Percentiles rank a stretch among this genome's conserved stretches.
phyloP scores from a whole-genome alignment of 1,140 invertebrate species.

The Liolophura sinensis region DNA sequence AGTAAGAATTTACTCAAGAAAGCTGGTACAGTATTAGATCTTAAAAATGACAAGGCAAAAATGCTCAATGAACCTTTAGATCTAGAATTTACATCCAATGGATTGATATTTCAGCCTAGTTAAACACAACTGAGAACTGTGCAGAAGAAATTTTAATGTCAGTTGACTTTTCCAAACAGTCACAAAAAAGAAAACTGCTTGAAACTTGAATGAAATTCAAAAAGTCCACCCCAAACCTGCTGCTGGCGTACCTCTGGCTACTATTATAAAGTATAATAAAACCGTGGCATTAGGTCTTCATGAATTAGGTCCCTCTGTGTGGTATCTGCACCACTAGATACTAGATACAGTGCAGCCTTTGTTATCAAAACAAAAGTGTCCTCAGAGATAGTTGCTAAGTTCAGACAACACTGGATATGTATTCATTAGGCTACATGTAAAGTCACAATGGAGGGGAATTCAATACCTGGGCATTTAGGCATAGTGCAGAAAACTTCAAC shows the following conservation, averaged over 20 bases:
- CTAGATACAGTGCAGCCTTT: constrained; percentile 18
- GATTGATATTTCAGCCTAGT: too few relatives aligned
- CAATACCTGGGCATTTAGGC: constrained; percentile 4
- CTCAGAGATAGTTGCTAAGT: constrained; percentile 17
- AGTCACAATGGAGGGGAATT: too few relatives aligned
- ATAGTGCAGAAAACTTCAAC: constrained; percentile 24
- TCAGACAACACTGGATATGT: constrained; percentile 14
- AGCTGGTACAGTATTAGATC: too few relatives aligned
- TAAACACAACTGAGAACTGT: too few relatives aligned
- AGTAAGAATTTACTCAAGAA: too few relatives aligned
- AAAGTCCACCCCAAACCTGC: constrained; percentile 17
- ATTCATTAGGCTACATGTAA: constrained; percentile 8
- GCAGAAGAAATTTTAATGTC: too few relatives aligned
- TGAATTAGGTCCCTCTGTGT: constrained; percentile 13
- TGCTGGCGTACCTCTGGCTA: constrained; percentile 17
- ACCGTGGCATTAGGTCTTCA: too few relatives aligned
- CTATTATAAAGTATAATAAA: constrained; percentile 23
- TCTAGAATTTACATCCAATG: too few relatives aligned
- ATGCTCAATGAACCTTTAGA: too few relatives aligned
- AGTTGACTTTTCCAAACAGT: too few relatives aligned
- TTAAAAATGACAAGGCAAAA: too few relatives aligned
- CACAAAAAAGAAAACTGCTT: too few relatives aligned
- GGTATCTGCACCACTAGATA: constrained; percentile 17
- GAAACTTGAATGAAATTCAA: background rate
- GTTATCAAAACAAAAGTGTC: constrained; percentile 14